Percentiles rank a stretch among this genome's conserved stretches.
phyloP scores from a whole-genome alignment of 1,140 invertebrate genomes.

The Episyrphus balteatus region DNA sequence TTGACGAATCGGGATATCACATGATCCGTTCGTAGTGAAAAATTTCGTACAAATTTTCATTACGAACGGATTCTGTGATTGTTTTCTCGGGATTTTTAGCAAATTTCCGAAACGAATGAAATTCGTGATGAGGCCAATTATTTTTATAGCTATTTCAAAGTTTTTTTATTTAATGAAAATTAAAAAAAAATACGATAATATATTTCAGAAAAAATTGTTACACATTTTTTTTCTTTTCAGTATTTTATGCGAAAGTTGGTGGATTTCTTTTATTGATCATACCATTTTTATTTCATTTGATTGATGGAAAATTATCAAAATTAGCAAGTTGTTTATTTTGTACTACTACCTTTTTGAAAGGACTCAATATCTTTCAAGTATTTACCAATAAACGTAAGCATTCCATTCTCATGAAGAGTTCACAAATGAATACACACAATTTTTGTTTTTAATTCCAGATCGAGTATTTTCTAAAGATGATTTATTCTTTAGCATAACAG shows the following conservation, averaged over 20 bases:
- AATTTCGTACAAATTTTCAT: no score
- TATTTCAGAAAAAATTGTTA: no score
- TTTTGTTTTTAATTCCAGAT: constrained; percentile 11
- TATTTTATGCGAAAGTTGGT: constrained; percentile 33
- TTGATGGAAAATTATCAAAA: constrained; percentile 13
- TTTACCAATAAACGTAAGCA: constrained; percentile 28
- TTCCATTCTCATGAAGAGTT: neutral
- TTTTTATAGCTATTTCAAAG: no score
- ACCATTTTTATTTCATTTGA: constrained; percentile 25
- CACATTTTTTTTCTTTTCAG: constrained; percentile 11
- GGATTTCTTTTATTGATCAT: constrained; percentile 23
- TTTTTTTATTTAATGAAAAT: no score
- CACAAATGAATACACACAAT: neutral
- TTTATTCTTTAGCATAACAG: constrained; percentile 19
- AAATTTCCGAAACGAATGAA: no score
- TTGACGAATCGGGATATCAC: no score
- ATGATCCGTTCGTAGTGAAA: no score
- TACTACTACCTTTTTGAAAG: constrained; percentile 23
- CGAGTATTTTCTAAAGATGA: constrained; percentile 12
- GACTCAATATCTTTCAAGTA: constrained; percentile 23
- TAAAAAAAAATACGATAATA: no score
- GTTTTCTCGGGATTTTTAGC: no score
- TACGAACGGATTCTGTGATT: no score
- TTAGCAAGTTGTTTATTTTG: constrained; percentile 17
- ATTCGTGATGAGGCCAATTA: no score